phyloP scores from a whole-genome alignment of 2,113 vertebrate species.

The Notothenia coriiceps region DNA sequence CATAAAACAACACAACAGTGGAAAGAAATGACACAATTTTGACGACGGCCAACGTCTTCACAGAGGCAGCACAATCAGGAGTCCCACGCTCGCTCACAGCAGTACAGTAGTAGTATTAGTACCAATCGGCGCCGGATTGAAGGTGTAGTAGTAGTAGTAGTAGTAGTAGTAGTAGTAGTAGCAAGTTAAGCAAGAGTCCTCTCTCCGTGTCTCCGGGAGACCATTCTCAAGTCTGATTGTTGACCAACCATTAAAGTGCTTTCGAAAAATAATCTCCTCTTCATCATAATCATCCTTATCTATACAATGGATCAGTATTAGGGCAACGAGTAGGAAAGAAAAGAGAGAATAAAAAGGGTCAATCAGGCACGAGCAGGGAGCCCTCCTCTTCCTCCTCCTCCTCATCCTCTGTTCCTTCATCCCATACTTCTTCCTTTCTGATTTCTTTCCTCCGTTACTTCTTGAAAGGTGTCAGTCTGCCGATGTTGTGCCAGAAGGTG shows the following conservation, averaged over 20 bases:
- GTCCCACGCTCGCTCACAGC: slow-evolving; percentile 55
- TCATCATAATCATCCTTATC: slow-evolving; percentile 59
- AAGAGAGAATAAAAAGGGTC: slow-evolving; percentile 59
- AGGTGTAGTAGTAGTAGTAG: slow-evolving; percentile 41
- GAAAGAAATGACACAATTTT: slow-evolving; percentile 44
- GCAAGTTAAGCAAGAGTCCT: slow-evolving; percentile 57
- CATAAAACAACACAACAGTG: slow-evolving; percentile 53
- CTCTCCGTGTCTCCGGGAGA: slow-evolving; percentile 60
- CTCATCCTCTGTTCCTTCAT: slow-evolving; percentile 18
- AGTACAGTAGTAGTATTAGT: slow-evolving; percentile 72
- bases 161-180: slow-evolving; percentile 70
- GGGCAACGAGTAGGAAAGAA: slow-evolving; percentile 44
- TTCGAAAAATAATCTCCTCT: slow-evolving; percentile 71
- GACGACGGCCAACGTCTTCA: slow-evolving; percentile 55
- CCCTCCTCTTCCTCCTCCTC: slow-evolving; percentile 46
- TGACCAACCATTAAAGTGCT: slow-evolving; percentile 87
- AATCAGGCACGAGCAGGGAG: slow-evolving; percentile 76
- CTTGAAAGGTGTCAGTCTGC: slow-evolving; percentile 93
- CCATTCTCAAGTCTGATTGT: slow-evolving; percentile 79
- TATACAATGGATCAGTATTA: slow-evolving; percentile 75
- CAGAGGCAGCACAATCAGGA: slow-evolving; percentile 54
- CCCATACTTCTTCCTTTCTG: neutral
- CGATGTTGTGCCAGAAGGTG: slow-evolving; percentile 98
- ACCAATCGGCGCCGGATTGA: slow-evolving; percentile 46
- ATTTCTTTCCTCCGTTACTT: slow-evolving; percentile 78